Evolutionary conservation across 2,113 vertebrate genomes (phyloP), one percentile per base, ranked within the genome.

Genomic region (Nerophis ophidion): DNA sequence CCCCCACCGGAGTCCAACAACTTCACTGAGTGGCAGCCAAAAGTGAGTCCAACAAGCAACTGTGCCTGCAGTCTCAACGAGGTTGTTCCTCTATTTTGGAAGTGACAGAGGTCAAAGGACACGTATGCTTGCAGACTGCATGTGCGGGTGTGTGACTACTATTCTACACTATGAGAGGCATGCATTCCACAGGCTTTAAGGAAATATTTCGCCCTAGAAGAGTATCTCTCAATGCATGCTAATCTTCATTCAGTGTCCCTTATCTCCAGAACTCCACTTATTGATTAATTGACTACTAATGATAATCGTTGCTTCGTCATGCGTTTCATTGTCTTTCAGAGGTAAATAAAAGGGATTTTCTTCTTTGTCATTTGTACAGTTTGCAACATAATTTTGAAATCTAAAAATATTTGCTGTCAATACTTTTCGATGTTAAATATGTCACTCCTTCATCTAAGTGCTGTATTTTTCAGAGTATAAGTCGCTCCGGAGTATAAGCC

Each of bases 21-120:
- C 15, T 46, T 55, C 15, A 7, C 61, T 69, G 74, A 72, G 56
- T 62, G 68, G 51, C 58, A 17, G 51, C 66, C 62, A 61, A 73
- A 71, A 54, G 19, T 59, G 66, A 58, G 52, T 26, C 36, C 77
- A 80, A 81, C 75, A 77, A 26, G 77, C 71, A 57, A 14, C 61
- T 19, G 0, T 49, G 71, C 58, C 65, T 75, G 48, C 49, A 59
- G 65, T 60, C 78, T 51, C 62, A 61, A 17, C 71, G 74, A 79
- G 75, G 74, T 79, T 69, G 59, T 60, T 14, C 51, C 68, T 75
- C 80, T 85, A 84, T 85, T 87, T 83, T 81, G 17, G 66, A 80
- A 63, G 73, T 60, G 17, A 48, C 48, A 42, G 56, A 56, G 85
- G 83, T 85, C 83, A 87, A 74, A 84, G 76, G 74, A 72, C 71